A percentile compares a stretch with the other conserved stretches of the same genome.
These are phyloP conservation scores for Copsychus sechellarum DNA, from an alignment of 2,113 vertebrate species.

Conservation along the genomic window DNA sequence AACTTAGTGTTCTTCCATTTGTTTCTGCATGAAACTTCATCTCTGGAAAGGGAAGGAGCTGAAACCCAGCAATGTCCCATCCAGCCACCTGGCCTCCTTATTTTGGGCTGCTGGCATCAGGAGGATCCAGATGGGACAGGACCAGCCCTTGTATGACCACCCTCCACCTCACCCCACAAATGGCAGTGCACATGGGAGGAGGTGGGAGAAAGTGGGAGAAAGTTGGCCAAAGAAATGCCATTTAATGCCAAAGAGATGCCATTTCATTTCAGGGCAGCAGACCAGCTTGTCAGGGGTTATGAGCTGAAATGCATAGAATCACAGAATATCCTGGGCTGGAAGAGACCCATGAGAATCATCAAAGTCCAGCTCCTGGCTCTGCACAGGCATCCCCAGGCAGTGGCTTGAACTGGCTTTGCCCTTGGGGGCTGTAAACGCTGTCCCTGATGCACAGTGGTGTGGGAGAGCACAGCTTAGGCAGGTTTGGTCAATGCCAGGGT, in stretches of 20 bases:
- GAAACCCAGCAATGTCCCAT: not conserved
- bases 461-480: not conserved
- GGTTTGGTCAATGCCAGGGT: rapidly evolving
- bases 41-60: not conserved
- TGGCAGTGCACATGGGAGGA: not conserved
- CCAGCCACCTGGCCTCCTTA: not conserved
- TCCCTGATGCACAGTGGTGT: not conserved
- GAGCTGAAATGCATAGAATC: not conserved
- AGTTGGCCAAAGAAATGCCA: rapidly evolving
- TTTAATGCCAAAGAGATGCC: rapidly evolving
- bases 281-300: not conserved
- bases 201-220: not conserved
- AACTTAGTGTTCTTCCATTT: not conserved
- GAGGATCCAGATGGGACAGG: not conserved
- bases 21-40: not conserved
- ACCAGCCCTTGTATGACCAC: not conserved
- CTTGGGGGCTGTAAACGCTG: rapidly evolving
- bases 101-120: not conserved
- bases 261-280: not conserved
- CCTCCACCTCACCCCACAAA: not conserved
- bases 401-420: not conserved
- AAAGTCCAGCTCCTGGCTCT: not conserved
- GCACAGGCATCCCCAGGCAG: not conserved
- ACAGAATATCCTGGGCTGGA: not conserved
- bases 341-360: not conserved